Conservation (phyloP, 2,113 vertebrate species). For the Nymphicus hollandicus region DNA sequence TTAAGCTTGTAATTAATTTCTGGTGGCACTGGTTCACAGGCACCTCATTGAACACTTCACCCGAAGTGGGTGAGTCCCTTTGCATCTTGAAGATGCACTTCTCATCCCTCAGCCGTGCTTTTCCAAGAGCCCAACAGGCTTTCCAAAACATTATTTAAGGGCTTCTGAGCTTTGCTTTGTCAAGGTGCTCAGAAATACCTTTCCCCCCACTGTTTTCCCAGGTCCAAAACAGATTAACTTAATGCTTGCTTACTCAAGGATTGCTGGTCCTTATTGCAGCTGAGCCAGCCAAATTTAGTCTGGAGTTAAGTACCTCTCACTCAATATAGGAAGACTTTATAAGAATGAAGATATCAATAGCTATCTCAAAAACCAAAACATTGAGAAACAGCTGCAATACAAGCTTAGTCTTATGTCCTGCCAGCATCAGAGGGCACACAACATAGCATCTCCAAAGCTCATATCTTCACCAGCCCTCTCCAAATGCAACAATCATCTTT, state of each 20-base stretch:
- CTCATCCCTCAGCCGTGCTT: background rate
- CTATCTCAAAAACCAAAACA: background rate
- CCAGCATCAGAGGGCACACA: background rate
- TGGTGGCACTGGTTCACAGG: accelerated
- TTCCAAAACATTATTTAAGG: background rate
- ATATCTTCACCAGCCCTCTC: background rate
- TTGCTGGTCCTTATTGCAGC: background rate
- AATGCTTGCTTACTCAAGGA: accelerated
- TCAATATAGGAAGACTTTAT: background rate
- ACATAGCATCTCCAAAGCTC: background rate
- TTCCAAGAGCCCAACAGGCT: accelerated
- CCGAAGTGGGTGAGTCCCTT: background rate
- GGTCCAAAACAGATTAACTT: background rate
- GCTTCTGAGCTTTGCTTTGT: background rate
- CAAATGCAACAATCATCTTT: accelerated
- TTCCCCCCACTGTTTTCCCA: background rate
- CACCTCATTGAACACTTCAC: background rate
- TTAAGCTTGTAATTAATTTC: background rate
- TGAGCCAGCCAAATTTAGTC: background rate
- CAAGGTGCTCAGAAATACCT: background rate
- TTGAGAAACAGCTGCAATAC: background rate
- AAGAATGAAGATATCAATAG: background rate
- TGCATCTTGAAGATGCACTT: background rate
- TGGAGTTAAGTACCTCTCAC: background rate
- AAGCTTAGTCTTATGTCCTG: background rate